Conservation (phyloP, 2,113 vertebrate species). For the Casuarius casuarius region DNA sequence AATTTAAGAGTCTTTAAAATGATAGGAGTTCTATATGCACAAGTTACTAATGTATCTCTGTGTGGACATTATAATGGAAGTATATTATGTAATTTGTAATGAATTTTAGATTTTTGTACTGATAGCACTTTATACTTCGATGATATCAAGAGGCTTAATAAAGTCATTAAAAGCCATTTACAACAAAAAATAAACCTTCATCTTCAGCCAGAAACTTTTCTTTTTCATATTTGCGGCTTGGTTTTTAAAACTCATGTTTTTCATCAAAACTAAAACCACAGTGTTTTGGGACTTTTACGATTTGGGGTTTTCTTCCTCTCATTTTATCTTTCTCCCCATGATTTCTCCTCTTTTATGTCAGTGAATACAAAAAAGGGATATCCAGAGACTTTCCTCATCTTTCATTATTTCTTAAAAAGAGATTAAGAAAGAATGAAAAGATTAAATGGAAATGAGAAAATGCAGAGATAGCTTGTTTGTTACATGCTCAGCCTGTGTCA, state of each 20-base stretch:
- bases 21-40: not conserved
- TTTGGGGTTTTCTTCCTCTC: not conserved
- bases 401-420: not conserved
- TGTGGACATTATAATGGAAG: not conserved
- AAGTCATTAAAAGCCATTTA: not conserved
- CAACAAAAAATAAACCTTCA: not conserved
- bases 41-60: not conserved
- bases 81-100: not conserved
- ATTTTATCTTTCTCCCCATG: not conserved
- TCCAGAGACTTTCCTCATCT: not conserved
- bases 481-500: not conserved
- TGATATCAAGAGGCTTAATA: not conserved
- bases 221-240: not conserved
- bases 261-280: not conserved
- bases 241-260: not conserved
- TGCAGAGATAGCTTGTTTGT: not conserved
- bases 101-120: not conserved
- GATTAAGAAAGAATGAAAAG: not conserved
- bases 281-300: not conserved
- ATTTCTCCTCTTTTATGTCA: not conserved
- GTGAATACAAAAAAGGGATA: not conserved
- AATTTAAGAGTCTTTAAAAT: not conserved
- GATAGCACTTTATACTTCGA: not conserved
- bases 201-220: not conserved
- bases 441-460: not conserved